Evolutionary conservation across 2,113 vertebrate species (phyloP).

Genomic region (Apodemus sylvaticus): DNA sequence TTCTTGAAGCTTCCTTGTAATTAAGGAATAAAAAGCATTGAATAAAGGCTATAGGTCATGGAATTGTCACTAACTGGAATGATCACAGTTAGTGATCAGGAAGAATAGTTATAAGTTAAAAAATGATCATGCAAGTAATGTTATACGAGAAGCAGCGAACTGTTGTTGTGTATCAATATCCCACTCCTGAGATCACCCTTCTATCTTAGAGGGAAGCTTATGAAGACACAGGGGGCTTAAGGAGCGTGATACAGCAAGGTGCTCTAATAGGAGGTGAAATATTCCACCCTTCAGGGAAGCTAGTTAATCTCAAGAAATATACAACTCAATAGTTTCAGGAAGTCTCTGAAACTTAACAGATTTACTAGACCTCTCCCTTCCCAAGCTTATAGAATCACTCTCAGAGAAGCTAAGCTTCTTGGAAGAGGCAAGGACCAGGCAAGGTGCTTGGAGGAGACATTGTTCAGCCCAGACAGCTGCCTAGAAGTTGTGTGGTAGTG

Average conservation of each 20-base stretch:
- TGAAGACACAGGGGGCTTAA: not conserved
- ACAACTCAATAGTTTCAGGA: not conserved
- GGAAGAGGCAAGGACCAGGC: not conserved
- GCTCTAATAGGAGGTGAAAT: not conserved
- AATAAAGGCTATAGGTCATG: not conserved
- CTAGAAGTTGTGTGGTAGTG: not conserved
- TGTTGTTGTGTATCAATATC: not conserved
- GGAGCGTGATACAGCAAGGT: not conserved
- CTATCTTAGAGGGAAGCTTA: not conserved
- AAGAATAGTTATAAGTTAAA: not conserved
- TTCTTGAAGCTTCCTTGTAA: not conserved
- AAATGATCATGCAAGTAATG: not conserved
- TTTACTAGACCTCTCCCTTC: not conserved
- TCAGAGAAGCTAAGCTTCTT: not conserved
- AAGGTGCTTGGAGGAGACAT: not conserved
- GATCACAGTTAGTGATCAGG: too few species aligned
- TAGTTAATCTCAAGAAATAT: not conserved
- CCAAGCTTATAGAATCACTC: not conserved
- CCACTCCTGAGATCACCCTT: not conserved
- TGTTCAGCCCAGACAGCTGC: not conserved
- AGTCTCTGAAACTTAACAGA: not conserved
- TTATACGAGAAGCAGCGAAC: not conserved
- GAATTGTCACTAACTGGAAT: not conserved
- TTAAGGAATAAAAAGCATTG: not conserved
- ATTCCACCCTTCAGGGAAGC: not conserved